A percentile compares a stretch with the other conserved stretches of the same genome.
phyloP scores from a whole-genome alignment of 1,140 invertebrate genomes.

The Drosophila prosaltans region DNA sequence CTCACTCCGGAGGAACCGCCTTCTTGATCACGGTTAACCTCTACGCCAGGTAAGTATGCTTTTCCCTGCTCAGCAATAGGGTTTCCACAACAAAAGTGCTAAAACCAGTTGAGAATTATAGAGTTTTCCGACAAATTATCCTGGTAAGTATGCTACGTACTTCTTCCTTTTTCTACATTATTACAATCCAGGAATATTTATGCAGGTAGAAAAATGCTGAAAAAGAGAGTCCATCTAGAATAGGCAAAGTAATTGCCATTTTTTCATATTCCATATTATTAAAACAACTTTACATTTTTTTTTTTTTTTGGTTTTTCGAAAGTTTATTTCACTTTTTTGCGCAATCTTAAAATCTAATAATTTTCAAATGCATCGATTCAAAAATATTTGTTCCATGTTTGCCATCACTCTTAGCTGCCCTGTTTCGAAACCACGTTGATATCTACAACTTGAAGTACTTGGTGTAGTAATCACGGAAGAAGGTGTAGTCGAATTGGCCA shows the following conservation, averaged over 20 bases:
- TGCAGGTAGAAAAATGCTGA: too few relatives aligned
- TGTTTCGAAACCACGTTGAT: background rate
- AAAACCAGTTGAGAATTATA: slow-evolving; percentile 58
- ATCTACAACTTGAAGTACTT: slow-evolving; percentile 63
- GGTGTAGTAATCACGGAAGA: slow-evolving; percentile 72
- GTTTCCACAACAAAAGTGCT: background rate
- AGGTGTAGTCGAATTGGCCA: slow-evolving; percentile 69
- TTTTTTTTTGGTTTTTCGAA: slow-evolving; percentile 49
- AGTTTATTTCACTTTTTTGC: slow-evolving; percentile 76
- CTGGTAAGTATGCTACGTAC: too few relatives aligned
- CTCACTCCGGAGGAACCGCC: slow-evolving; percentile 87
- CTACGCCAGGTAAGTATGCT: slow-evolving; percentile 85
- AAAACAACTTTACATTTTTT: too few relatives aligned
- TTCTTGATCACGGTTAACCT: slow-evolving; percentile 87
- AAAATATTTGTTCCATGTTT: slow-evolving; percentile 32
- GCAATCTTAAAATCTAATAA: slow-evolving; percentile 50
- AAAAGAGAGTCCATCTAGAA: too few relatives aligned
- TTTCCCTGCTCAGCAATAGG: slow-evolving; percentile 16
- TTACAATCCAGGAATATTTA: too few relatives aligned
- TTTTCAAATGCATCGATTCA: slow-evolving; percentile 23
- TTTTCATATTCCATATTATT: too few relatives aligned
- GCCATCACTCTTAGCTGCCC: slow-evolving; percentile 12
- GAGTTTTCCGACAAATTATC: background rate
- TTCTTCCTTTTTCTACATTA: background rate
- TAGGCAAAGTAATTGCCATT: too few relatives aligned